Evolutionary conservation across 2,113 vertebrate genomes (phyloP).

Genomic region (Catharus minimus): DNA sequence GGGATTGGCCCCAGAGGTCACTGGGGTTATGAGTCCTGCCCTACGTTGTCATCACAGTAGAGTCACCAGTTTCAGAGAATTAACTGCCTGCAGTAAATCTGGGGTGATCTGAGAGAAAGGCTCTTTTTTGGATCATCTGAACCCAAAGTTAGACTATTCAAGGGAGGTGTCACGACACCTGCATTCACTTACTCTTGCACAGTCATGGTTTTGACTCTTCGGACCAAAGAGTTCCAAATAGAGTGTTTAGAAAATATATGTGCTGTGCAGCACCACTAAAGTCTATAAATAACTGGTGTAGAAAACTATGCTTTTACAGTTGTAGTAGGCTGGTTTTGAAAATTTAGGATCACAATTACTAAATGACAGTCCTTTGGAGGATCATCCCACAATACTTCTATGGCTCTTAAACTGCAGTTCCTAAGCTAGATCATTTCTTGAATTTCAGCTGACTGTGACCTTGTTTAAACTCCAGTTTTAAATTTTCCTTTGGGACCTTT

Average conservation of each 20-base stretch:
- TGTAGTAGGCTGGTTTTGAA: not conserved
- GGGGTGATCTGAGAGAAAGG: not conserved
- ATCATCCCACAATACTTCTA: not conserved
- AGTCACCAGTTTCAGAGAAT: not conserved
- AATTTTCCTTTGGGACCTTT: not conserved
- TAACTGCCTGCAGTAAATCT: not conserved
- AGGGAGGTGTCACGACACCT: not conserved
- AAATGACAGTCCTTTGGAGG: not conserved
- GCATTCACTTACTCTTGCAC: not conserved
- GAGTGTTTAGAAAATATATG: not conserved
- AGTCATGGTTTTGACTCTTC: not conserved
- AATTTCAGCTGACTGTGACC: not conserved
- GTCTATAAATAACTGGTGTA: not conserved
- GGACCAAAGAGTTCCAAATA: not conserved
- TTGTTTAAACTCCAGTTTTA: not conserved
- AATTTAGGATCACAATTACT: not conserved
- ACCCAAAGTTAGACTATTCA: not conserved
- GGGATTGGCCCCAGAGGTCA: no score
- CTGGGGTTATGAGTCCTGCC: not conserved
- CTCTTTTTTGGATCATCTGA: not conserved
- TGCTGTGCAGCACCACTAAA: not conserved
- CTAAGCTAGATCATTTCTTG: not conserved
- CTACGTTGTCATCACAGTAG: fast-evolving
- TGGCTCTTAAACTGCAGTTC: not conserved
- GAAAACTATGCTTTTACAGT: not conserved